These are phyloP conservation scores for Acanthosoma haemorrhoidale DNA, from an alignment of 2,888 invertebrate species.

Conservation along the genomic window DNA sequence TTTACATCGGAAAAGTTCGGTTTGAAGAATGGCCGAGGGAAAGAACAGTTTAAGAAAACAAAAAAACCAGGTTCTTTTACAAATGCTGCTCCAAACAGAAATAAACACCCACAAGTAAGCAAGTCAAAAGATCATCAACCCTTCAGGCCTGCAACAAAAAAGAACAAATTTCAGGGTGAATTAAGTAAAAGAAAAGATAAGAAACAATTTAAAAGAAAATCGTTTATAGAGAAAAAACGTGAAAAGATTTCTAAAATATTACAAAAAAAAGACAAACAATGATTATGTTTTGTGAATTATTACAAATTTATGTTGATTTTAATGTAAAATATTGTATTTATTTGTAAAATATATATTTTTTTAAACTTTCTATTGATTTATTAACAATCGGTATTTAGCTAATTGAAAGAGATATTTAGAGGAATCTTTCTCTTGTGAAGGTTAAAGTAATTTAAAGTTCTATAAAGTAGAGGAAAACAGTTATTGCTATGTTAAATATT, in stretches of 20 bases:
- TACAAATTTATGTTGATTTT: background rate
- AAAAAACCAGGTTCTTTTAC: background rate
- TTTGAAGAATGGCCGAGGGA: background rate
- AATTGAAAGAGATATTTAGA: no score
- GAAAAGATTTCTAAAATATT: conserved; percentile 20
- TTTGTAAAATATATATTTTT: background rate
- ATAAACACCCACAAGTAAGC: background rate
- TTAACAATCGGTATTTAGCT: no score
- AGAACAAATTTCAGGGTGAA: conserved; percentile 32
- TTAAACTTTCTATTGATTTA: no score
- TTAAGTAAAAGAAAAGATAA: conserved; percentile 19
- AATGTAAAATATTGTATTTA: background rate
- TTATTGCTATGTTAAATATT: no score
- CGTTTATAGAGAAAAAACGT: background rate
- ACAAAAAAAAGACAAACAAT: no score
- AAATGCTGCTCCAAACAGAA: background rate
- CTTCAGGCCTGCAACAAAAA: background rate
- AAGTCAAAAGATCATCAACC: conserved; percentile 5
- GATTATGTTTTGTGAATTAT: background rate
- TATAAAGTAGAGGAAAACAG: no score
- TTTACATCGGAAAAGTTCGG: background rate
- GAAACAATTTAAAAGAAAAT: conserved; percentile 24
- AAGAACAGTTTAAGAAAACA: no score
- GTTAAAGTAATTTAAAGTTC: no score
- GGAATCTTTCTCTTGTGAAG: no score